Conservation (phyloP, 2,113 vertebrate genomes). For the Coptodon bakossiorum region DNA sequence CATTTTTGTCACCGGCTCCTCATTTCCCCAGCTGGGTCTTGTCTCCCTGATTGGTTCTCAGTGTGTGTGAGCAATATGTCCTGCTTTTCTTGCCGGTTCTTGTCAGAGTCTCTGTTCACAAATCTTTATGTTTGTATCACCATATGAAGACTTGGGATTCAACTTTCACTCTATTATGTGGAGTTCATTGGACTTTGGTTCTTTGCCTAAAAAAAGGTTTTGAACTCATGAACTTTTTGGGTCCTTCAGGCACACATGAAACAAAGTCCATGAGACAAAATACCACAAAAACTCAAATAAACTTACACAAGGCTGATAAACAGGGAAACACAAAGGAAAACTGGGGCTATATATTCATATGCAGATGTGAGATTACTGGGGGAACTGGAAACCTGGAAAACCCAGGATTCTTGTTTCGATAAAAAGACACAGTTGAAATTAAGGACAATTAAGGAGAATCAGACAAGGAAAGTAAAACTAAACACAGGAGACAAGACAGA, state of each 20-base stretch:
- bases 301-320: neutral
- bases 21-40: neutral
- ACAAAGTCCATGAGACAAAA: neutral
- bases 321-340: neutral
- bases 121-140: neutral
- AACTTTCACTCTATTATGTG: neutral
- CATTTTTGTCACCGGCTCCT: neutral
- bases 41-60: neutral
- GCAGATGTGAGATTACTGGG: neutral
- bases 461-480: neutral
- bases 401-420: neutral
- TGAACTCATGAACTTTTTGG: neutral
- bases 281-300: neutral
- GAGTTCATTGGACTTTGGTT: neutral
- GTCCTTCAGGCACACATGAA: neutral
- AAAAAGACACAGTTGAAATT: neutral
- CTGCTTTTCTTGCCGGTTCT: neutral
- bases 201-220: neutral
- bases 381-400: neutral
- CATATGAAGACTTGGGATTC: neutral
- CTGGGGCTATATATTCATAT: neutral
- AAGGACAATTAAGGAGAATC: neutral
- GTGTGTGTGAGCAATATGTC: neutral
- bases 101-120: too few relatives aligned
- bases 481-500: neutral